These are phyloP conservation scores for Harpagifer antarcticus DNA, from an alignment of 2,797 vertebrate species.

Conservation along the genomic window DNA sequence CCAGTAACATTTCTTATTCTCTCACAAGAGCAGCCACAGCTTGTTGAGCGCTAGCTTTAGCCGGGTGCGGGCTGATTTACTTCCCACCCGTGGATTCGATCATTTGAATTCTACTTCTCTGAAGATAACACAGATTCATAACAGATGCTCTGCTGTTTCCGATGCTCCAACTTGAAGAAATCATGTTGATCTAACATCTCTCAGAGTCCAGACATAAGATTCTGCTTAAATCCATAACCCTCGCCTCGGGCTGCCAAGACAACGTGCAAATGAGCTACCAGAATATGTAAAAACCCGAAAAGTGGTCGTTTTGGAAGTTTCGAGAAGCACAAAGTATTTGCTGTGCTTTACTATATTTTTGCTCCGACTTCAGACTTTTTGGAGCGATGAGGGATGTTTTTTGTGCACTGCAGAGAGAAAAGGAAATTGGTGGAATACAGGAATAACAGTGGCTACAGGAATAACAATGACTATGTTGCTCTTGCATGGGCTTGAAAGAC, in stretches of 20 bases:
- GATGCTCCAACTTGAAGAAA: slow-evolving; percentile 31
- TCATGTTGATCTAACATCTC: slow-evolving; percentile 48
- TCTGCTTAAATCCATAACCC: slow-evolving; percentile 46
- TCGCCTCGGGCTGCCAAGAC: slow-evolving; percentile 46
- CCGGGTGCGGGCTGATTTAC: slow-evolving; percentile 43
- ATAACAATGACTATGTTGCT: slow-evolving; percentile 30
- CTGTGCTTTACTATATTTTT: slow-evolving; percentile 23
- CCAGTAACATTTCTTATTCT: slow-evolving; percentile 58
- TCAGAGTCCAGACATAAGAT: slow-evolving; percentile 50
- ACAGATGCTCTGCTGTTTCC: slow-evolving; percentile 53
- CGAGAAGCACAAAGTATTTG: slow-evolving; percentile 47
- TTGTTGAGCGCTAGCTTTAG: slow-evolving; percentile 53
- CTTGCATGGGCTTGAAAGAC: background rate
- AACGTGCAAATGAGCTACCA: slow-evolving; percentile 43
- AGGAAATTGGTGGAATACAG: slow-evolving; percentile 29
- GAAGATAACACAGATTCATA: slow-evolving; percentile 47
- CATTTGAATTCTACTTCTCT: slow-evolving; percentile 47
- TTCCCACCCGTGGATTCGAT: slow-evolving; percentile 54
- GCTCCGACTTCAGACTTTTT: slow-evolving; percentile 24
- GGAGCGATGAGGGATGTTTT: slow-evolving; percentile 33
- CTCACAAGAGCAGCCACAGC: slow-evolving; percentile 52
- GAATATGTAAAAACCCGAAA: slow-evolving; percentile 37
- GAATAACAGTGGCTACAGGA: slow-evolving; percentile 32
- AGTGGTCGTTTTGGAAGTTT: slow-evolving; percentile 47
- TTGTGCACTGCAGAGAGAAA: slow-evolving; percentile 11